phyloP scores from a whole-genome alignment of 2,888 invertebrate genomes.

The Acanthoscelides obtectus region DNA sequence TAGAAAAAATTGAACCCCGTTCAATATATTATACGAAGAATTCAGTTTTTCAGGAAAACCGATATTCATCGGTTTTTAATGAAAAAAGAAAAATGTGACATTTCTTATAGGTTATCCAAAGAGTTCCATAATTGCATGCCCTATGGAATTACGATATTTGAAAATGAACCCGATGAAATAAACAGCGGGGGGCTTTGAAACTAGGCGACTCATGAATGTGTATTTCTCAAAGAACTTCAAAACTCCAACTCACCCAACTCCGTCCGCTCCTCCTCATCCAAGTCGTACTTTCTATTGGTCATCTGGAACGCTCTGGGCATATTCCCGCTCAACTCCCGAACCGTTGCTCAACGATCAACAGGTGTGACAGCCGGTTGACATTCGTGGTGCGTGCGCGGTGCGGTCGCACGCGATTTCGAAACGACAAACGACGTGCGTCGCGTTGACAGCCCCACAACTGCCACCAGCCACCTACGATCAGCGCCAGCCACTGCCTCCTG shows the following conservation, averaged over 20 bases:
- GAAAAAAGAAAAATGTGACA: no score
- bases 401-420: slow-evolving; percentile 18
- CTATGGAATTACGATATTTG: no score
- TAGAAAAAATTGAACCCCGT: no score
- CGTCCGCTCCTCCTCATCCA: slow-evolving; percentile 33
- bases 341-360: slow-evolving; percentile 17
- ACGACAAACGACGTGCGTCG: slow-evolving; percentile 18
- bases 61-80: no score
- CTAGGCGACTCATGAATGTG: no score
- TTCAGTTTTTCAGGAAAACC: no score
- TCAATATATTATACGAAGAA: no score
- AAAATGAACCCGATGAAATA: no score
- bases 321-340: slow-evolving; percentile 17
- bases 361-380: slow-evolving; percentile 15
- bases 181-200: no score
- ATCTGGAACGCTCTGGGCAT: slow-evolving; percentile 64
- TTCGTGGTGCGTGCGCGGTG: not conserved
- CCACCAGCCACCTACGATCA: not conserved
- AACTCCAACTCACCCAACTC: slow-evolving; percentile 22
- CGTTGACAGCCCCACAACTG: slow-evolving; percentile 11
- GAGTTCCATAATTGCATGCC: no score
- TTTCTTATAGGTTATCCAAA: no score
- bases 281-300: slow-evolving; percentile 56
- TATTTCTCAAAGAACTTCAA: not conserved
- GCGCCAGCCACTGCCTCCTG: slow-evolving; percentile 39